Base-by-base conservation (phyloP, 2,888 invertebrate genomes). In the Phymatocera aterrima region DNA sequence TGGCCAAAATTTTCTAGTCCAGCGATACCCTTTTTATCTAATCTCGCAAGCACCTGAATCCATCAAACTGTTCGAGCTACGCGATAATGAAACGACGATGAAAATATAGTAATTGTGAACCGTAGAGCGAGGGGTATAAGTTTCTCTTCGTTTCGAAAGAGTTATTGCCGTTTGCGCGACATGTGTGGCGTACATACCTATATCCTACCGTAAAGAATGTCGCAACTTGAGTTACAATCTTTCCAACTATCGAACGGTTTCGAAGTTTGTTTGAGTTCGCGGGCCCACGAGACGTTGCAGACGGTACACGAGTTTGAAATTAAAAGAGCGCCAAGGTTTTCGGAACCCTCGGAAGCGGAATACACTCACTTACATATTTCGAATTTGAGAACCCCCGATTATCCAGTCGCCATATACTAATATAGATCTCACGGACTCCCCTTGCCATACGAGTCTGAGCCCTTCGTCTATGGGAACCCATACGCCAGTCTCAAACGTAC, bases 341-440 rank as follows among this genome's bases (percentile, higher is more conserved):
- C 6, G n/a, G 28, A 3, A 28, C 4, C 68, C 24, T 46, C 28
- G 0, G 24, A 4, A 68, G 43, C 46, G n/a, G 24, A 68, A 43
- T 46, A 46, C 43, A n/a, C n/a, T n/a, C n/a, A n/a, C n/a, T n/a
- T n/a, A n/a, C n/a, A n/a, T 28, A 72, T 51, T 34, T 51, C 18
- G 31, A 4, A 51, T 72, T 83, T 87, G 86, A 87, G 86, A 84
- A 82, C 81, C 84, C 77, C 84, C 85, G 84, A n/a, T n/a, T 40
- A 65, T 77, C 77, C 78, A 37, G 68, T 40, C 57, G n/a, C 85
- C 86, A 85, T 87, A 85, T 85, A 85, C 89, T 89, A 89, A 89
- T 89, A 89, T 89, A 89, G 89, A 89, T 89, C 89, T 89, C 89
- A 89, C 89, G 88, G 86, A 88, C 86, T 88, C 89, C 88, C 89